Evolutionary conservation across 2,888 invertebrate species (phyloP), one percentile per base, ranked within the genome.

Genomic region (Cecidostiba fungosa): DNA sequence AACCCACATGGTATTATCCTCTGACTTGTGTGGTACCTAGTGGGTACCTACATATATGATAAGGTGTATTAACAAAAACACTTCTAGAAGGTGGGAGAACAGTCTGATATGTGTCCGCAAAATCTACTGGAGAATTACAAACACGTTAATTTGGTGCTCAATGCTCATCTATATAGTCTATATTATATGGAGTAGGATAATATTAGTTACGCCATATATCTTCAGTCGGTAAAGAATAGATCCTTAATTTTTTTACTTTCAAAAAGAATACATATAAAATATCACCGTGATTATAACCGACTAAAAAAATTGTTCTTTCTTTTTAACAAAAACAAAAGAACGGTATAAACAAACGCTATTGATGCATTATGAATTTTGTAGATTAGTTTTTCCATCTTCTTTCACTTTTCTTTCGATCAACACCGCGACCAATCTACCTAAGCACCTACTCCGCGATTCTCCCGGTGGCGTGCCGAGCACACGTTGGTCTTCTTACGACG

Each of bases 31-130:
- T 6, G 23, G 19, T 23, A 12, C 4, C 54, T n/a, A n/a, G n/a
- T n/a, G 12, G 1, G 23, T 23, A 59, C 19, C n/a, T 23, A 26
- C 23, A 39, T 62, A 23, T 77, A 39, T 62, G 23, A n/a, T n/a
- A n/a, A n/a, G 47, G 50, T 14, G 72, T 59, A 74, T 62, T 82
- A 82, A 77, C 77, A 77, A 82, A 82, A 82, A 82, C 82, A 82
- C 54, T 82, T 82, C 82, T 82, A 82, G 82, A 82, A 82, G 77
- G 77, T 73, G 62, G 81, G 81, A 81, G 73, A 81, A 73, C 73
- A 73, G 26, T 36, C 36, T 6, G 36, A 32, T 43, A 8, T 39
- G 50, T 10, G 50, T 50, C 50, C 19, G 3, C 54, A 0, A n/a
- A 5, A 14, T 50, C 50, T 16, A 16, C 50, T 50, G 50, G 50